Base-by-base conservation (phyloP, 2,888 invertebrate genomes). In the Apamea anceps region DNA sequence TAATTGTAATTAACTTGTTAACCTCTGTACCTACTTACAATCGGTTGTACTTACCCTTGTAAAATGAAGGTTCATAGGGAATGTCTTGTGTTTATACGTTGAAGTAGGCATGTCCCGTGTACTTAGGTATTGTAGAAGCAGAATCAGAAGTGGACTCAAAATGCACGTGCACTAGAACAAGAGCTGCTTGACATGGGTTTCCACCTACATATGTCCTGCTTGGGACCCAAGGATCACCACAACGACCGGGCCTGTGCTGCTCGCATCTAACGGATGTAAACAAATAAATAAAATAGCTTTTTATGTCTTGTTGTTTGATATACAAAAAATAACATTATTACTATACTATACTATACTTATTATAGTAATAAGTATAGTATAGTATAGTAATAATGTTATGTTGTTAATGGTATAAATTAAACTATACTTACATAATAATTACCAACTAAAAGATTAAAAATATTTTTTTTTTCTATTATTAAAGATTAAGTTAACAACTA, bases 1-100 rank as follows among this genome's bases (percentile, higher is more conserved):
- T 65, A 85, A 72, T 75, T 68, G 8, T 54, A 67, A 71, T 74
- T 77, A 75, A 60, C 79, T 65, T 48, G 77, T 83, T 85, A 67
- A 86, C 86, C 85, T 85, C 48, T 72, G 70, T 13, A 51, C n/a
- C 5, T 77, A 67, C 7, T 42, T 79, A 54, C 67, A 78, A 65
- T 66, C 48, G n/a, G 42, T 76, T 32, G n/a, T 51, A 18, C 25
- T 48, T 82, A 71, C 66, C 76, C 79, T 86, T 86, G 82, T 79
- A 71, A 85, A 85, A 72, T 45, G 74, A 81, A 85, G 70, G 77
- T 75, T 45, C 8, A 8, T 37, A 21, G 45, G 13, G 15, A 60
- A 6, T 42, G 32, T 65, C 13, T n/a, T 18, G 25, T 25, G 18
- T n/a, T 51, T 4, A 45, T 2, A 48, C 8, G 32, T 15, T 32